Conservation (phyloP, 2,797 vertebrate species). For the Aulostomus chinensis region DNA sequence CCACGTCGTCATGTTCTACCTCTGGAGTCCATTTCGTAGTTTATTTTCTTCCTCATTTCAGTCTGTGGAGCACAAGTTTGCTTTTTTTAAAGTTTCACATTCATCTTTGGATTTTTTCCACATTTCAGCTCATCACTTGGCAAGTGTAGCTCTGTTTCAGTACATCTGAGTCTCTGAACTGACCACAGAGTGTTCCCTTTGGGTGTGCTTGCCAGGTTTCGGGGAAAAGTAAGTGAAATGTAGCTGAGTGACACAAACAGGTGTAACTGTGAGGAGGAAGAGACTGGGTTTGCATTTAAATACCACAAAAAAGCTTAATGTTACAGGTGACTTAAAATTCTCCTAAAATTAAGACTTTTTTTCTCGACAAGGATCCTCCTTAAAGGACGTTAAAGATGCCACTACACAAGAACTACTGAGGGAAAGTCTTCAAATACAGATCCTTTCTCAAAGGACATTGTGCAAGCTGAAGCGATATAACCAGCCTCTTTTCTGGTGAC, state of each 20-base stretch:
- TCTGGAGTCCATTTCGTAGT: constrained; percentile 61
- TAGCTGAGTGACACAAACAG: background rate
- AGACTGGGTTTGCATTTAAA: background rate
- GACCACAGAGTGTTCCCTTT: no score
- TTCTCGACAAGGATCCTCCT: constrained; percentile 5
- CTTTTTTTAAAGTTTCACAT: constrained; percentile 35
- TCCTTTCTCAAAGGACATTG: background rate
- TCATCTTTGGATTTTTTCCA: constrained; percentile 27
- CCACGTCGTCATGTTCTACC: constrained; percentile 24
- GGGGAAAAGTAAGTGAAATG: no score
- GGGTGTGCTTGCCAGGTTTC: background rate
- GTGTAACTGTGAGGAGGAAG: constrained; percentile 1
- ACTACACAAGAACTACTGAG: constrained; percentile 11
- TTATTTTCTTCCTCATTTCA: constrained; percentile 47
- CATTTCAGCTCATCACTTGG: no score
- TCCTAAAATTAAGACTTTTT: background rate
- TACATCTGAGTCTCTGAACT: no score
- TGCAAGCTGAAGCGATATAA: constrained; percentile 7
- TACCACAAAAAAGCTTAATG: background rate
- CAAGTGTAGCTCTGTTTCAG: no score
- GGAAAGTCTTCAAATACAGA: background rate
- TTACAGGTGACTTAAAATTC: background rate
- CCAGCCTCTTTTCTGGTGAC: constrained; percentile 8
- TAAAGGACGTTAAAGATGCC: constrained; percentile 23
- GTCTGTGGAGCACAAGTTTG: constrained; percentile 50